phyloP scores from a whole-genome alignment of 2,888 invertebrate genomes.

The Sepiola atlantica region DNA sequence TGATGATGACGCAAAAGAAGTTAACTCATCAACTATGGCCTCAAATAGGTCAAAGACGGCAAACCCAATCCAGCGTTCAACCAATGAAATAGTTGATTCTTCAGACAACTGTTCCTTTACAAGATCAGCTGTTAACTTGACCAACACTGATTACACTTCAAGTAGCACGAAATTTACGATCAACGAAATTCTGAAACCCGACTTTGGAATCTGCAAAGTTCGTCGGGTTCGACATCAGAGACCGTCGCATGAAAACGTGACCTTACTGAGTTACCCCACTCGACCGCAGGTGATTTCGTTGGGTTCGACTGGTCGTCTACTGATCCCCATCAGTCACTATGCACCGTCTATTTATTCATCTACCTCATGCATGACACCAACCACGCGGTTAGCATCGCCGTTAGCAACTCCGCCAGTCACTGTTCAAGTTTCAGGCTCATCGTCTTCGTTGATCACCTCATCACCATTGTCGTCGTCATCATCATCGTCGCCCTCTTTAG shows the following conservation, averaged over 20 bases:
- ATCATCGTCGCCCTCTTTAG: neutral
- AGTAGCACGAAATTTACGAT: constrained; percentile 66
- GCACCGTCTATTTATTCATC: neutral
- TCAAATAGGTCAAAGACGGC: neutral
- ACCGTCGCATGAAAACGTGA: neutral
- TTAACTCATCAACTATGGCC: neutral
- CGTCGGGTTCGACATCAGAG: neutral
- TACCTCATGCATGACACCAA: neutral
- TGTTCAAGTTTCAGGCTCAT: neutral
- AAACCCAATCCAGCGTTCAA: neutral
- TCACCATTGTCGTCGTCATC: neutral
- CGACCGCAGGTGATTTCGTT: neutral
- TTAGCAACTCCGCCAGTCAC: neutral
- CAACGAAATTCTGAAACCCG: constrained; percentile 68
- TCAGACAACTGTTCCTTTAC: neutral
- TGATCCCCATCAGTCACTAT: neutral
- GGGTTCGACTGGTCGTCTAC: neutral
- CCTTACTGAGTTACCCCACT: neutral
- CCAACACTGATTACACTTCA: neutral
- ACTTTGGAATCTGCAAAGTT: constrained; percentile 60
- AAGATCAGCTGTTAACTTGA: neutral
- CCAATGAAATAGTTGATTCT: neutral
- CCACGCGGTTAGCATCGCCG: neutral
- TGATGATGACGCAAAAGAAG: neutral
- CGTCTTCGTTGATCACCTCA: neutral